Base-by-base conservation (phyloP, 2,113 vertebrate species). In the Ceyx melanurus region DNA sequence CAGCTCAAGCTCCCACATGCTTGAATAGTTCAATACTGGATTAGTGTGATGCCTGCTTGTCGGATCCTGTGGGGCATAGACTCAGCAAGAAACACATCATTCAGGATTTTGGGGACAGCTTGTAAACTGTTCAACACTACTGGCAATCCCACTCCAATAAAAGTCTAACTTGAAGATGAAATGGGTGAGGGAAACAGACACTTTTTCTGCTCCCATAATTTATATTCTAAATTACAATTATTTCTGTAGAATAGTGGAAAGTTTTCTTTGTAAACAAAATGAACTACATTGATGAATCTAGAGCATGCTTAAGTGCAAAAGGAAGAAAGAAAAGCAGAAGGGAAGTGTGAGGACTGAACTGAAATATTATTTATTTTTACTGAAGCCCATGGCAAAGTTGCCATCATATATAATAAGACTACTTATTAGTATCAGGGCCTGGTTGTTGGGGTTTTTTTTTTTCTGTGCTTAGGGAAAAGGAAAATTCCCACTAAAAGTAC, bases 21-120 rank as follows among this genome's bases (percentile, higher is more conserved):
- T 96, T 93, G 92, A 94, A 80, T 93, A 93, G 93, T 94, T 97
- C 95, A 96, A 96, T 96, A 94, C 87, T 95, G 96, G 93, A 96
- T 97, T 97, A 97, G 95, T 94, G 96, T 92, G 89, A 92, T 93
- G 93, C 64, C 89, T 92, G 92, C 64, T 81, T 79, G 85, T 89
- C 4, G 21, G 84, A 75, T 81, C 85, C 94, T 92, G 48, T 75
- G 89, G 78, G 85, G 61, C 68, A 78, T 3, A 79, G 65, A 48
- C 72, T 91, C 77, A 31, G 74, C 51, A 57, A 68, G 75, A 91
- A 79, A 50, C 22, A 53, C 46, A 77, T 84, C 75, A 84, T 71
- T 92, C 85, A 92, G 86, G 67, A 91, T 94, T 90, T 72, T 26
- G 70, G 78, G 84, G 84, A 87, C 82, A 83, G 86, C 68, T 95